A percentile compares a stretch with the other conserved stretches of the same genome.
Evolutionary conservation across 2,113 vertebrate genomes (phyloP).

Genomic region (Boulengeromyrus knoepffleri): DNA sequence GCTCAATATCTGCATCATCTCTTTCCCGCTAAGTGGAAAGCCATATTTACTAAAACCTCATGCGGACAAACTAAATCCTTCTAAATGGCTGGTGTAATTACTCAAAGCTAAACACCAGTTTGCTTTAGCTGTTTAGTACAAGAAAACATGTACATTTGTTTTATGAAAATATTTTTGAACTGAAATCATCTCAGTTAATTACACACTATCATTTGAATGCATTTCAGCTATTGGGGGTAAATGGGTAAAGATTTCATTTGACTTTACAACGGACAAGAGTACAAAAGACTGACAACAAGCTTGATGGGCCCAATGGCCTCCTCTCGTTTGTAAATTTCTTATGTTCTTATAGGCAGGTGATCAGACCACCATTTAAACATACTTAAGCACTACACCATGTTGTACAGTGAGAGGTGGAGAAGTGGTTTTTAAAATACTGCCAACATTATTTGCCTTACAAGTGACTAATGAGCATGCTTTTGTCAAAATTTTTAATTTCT

Average conservation of each 20-base stretch:
- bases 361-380: neutral
- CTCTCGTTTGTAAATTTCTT: too few relatives aligned
- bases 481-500: neutral
- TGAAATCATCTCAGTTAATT: neutral
- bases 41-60: slow-evolving; percentile 1
- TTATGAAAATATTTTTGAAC: neutral
- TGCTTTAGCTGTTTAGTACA: neutral
- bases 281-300: neutral
- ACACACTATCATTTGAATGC: neutral
- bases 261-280: neutral
- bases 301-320: too few relatives aligned
- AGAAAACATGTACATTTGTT: neutral
- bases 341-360: neutral
- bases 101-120: neutral
- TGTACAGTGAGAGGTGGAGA: neutral
- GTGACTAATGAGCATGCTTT: neutral
- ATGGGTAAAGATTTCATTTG: neutral
- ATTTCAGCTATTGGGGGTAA: neutral
- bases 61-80: neutral
- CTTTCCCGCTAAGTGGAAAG: neutral
- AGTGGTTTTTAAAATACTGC: neutral
- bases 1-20: neutral
- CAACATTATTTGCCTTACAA: neutral
- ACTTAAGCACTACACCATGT: neutral
- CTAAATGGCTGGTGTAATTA: neutral